Evolutionary conservation across 2,113 vertebrate species (phyloP), one percentile per base, ranked within the genome.

Genomic region (Perca flavescens): DNA sequence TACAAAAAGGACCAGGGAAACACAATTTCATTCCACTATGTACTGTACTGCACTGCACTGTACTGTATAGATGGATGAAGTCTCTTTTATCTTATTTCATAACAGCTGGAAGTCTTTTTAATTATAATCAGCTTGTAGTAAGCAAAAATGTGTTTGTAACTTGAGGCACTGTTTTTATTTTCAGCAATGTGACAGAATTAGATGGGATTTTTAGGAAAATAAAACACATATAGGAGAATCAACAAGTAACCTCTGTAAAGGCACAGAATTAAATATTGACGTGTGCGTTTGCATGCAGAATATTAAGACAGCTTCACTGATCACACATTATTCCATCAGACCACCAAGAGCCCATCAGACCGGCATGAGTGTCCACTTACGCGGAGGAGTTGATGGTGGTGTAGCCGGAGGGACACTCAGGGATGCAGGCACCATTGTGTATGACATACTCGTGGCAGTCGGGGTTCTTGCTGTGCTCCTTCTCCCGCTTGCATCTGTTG

Each of bases 371-470:
- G 70, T 83, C 25, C 71, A 96, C 98, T 99, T 91, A 99, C 98
- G 95, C 93, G 91, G 96, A 97, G 80, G 97, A 96, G 82, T 98
- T 99, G 94, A 97, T 93, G 28, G 95, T 98, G 15, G 95, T 95
- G 95, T 97, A 99, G 0, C 98, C 98, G 0, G 98, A 99, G 0
- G 98, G 98, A 74, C 98, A 99, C 61, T 98, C 98, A 0, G 96
- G 94, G 53, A 98, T 89, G 5, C 98, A 99, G 77, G 96, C 97
- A 0, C 95, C 93, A 3, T 97, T 93, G 95, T 99, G 97, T 88
- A 99, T 97, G 79, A 98, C 98, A 17, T 97, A 97, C 74, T 96
- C 94, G 5, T 95, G 94, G 80, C 97, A 99, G 86, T 94, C 93
- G 0, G 85, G 7, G 79, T 85, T 93, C 21, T 94, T 94, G 83